Evolutionary conservation across 37 sponge, comb jelly and placozoan species (phyloP).

Genomic region (Spongilla lacustris): DNA sequence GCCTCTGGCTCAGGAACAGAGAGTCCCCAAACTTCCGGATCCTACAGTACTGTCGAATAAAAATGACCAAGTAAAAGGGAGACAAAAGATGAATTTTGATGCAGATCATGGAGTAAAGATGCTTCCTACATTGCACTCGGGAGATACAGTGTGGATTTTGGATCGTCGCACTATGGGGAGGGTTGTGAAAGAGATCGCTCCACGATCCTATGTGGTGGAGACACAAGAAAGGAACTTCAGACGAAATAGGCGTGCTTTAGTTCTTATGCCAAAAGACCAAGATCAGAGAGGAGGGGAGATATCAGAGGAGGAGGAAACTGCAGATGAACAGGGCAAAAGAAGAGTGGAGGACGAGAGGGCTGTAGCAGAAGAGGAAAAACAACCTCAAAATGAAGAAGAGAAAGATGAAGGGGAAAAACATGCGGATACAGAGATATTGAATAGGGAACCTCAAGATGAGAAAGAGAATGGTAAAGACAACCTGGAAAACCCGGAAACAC

Average conservation of each 20-base stretch:
- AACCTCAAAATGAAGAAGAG: too few species aligned
- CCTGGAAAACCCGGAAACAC: too few species aligned
- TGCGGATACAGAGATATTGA: too few species aligned
- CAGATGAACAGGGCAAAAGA: too few species aligned
- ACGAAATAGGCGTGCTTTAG: constrained; percentile 27
- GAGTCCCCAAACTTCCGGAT: constrained; percentile 31
- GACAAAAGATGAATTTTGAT: constrained; percentile 32
- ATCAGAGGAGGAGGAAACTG: too few species aligned
- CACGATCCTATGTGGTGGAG: constrained; percentile 22
- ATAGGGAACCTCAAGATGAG: too few species aligned
- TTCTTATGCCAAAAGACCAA: neutral
- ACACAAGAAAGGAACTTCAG: constrained; percentile 1
- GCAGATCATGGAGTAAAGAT: constrained; percentile 12
- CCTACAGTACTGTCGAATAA: neutral
- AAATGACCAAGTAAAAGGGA: constrained; percentile 20
- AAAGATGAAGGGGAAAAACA: too few species aligned
- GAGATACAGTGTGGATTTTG: constrained; percentile 48
- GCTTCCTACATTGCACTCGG: constrained; percentile 15
- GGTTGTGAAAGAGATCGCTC: constrained; percentile 24
- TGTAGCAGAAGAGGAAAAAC: too few species aligned
- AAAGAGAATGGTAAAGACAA: too few species aligned
- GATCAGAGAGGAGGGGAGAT: too few species aligned
- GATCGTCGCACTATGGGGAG: constrained; percentile 11
- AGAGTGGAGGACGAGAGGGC: too few species aligned
- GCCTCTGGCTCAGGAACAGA: constrained; percentile 22